A percentile compares a stretch with the other conserved stretches of the same genome.
Conservation (phyloP, 2,797 vertebrate genomes). For the Emydoidea blandingii region DNA sequence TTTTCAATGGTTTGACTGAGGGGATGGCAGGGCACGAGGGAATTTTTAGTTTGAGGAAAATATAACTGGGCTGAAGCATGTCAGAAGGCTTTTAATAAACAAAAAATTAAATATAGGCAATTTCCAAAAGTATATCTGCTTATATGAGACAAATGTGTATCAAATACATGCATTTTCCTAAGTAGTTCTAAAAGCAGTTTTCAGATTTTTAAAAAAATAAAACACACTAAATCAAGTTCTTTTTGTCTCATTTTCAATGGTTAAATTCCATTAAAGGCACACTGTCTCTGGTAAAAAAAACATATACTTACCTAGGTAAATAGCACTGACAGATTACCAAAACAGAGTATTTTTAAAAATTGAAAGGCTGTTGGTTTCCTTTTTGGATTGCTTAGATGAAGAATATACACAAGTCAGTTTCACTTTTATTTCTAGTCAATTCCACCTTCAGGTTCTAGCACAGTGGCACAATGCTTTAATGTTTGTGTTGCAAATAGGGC, state of each 20-base stretch:
- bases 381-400: not conserved
- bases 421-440: not conserved
- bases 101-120: not conserved
- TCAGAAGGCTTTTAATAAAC: not conserved
- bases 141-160: not conserved
- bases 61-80: not conserved
- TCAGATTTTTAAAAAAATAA: not conserved
- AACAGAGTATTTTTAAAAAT: not conserved
- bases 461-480: not conserved
- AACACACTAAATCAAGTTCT: not conserved
- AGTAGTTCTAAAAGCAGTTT: not conserved
- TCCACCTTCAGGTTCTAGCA: not conserved
- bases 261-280: not conserved
- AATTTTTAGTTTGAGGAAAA: not conserved
- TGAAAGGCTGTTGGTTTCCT: not conserved
- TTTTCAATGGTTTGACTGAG: not conserved
- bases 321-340: not conserved
- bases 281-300: not conserved
- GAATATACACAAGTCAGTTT: not conserved
- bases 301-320: not conserved
- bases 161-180: not conserved
- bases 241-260: not conserved
- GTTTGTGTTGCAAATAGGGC: not conserved
- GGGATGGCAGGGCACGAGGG: not conserved
- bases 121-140: not conserved